Evolutionary conservation across 2,113 vertebrate species (phyloP).

Genomic region (Mustela nigripes): DNA sequence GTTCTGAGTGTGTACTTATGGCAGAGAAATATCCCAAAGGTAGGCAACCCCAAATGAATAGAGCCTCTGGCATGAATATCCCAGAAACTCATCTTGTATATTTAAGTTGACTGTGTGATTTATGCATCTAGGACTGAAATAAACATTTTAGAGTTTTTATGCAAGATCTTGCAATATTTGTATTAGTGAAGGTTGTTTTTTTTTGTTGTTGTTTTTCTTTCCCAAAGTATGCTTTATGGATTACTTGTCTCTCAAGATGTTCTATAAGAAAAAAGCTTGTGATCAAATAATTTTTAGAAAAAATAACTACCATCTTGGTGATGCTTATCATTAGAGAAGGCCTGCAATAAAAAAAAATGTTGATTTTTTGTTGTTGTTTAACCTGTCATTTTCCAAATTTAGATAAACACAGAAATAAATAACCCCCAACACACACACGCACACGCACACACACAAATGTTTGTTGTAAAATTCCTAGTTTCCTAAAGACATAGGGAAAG

Average conservation of each 20-base stretch:
- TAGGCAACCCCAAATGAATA: background rate
- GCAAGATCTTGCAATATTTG: slow-evolving; percentile 31
- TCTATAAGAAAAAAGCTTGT: background rate
- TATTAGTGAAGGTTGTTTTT: background rate
- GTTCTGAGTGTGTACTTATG: background rate
- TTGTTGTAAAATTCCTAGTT: background rate
- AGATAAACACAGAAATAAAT: background rate
- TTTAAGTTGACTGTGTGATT: background rate
- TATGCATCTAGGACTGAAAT: background rate
- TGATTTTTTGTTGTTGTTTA: background rate
- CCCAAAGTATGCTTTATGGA: background rate
- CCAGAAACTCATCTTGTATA: background rate
- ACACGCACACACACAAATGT: background rate
- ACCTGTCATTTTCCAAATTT: background rate
- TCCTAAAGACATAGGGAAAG: background rate
- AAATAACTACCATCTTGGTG: background rate
- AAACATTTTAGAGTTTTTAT: background rate
- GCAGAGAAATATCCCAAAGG: background rate
- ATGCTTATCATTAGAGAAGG: background rate
- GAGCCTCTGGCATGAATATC: background rate
- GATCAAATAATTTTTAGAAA: background rate
- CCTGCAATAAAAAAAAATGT: background rate
- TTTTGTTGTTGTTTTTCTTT: background rate
- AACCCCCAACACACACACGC: background rate
- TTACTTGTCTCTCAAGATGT: background rate